Evolutionary conservation across 2,113 vertebrate species (phyloP), one percentile per base, ranked within the genome.

Genomic region (Rhagologus leucostigma): DNA sequence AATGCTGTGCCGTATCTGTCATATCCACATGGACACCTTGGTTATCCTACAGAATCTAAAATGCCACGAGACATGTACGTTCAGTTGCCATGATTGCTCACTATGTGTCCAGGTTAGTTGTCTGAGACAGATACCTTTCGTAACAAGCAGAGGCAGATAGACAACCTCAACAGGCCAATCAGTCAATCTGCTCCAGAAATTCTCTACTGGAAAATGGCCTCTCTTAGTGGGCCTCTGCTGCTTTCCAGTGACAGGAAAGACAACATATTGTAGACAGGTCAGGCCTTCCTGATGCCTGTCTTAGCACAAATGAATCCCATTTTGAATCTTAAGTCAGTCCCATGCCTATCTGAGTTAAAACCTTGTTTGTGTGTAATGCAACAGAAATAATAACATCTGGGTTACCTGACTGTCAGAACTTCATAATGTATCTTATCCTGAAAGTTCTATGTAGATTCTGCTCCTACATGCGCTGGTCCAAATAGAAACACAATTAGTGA

Each of bases 1-100:
- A 91, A 33, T 53, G 9, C 16, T 59, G 15, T 50, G 26, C 52
- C 1, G 0, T 55, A 30, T 47, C 23, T 47, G 23, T 68, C 22
- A n/a, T 46, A 76, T 11, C 26, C 19, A 35, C 14, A 16, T 10
- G 14, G 35, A 47, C 14, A 42, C 9, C 49, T 59, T 23, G 9
- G 13, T 69, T 68, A 64, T 60, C 19, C 32, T 63, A 49, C 8
- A 64, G 27, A 30, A 73, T 30, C 33, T 87, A 39, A 84, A 76
- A 52, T 27, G 10, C 35, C 30, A 39, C 5, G 18, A 68, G 20
- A 55, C 16, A 20, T 10, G 8, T 26, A 13, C 0, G 0, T 53
- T 49, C 32, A 53, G 9, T 49, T 59, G 27, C 11, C 22, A 14
- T 53, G 70, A 67, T 18, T 44, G 20, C 7, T 52, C 14, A 65